Percentiles rank a stretch among this genome's conserved stretches.
Evolutionary conservation across 2,113 vertebrate genomes (phyloP).

Genomic region (Platysteira castanea): DNA sequence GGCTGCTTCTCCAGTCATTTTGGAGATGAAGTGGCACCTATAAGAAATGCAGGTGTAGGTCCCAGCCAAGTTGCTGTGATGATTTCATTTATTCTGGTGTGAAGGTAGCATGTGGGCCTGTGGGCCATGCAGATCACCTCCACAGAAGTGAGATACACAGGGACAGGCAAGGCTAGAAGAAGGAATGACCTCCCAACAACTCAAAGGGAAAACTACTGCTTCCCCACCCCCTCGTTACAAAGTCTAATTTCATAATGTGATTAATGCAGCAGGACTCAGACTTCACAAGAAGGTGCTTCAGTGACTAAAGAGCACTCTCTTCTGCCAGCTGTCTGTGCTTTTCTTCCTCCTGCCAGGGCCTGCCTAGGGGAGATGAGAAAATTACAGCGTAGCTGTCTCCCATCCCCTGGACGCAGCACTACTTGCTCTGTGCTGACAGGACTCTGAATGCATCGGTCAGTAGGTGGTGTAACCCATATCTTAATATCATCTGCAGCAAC

Average conservation of each 20-base stretch:
- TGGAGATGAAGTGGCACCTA: neutral
- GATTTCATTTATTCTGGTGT: neutral
- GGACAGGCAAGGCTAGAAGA: neutral
- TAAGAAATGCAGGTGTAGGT: neutral
- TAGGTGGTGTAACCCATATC: neutral
- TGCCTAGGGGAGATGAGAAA: neutral
- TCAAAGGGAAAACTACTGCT: neutral
- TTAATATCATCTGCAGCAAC: neutral
- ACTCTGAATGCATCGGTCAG: neutral
- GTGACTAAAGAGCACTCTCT: neutral
- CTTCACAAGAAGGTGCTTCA: neutral
- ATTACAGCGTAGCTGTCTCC: neutral
- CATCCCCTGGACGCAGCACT: accelerated
- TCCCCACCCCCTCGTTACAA: accelerated
- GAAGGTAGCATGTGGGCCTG: neutral
- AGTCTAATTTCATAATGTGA: neutral
- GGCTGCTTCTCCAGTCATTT: neutral
- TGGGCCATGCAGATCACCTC: accelerated
- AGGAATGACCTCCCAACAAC: neutral
- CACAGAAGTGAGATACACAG: neutral
- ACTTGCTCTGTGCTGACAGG: neutral
- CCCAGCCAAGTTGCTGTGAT: neutral
- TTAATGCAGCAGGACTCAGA: neutral
- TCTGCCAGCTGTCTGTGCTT: neutral
- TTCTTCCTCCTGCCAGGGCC: neutral